A percentile compares a stretch with the other conserved stretches of the same genome.
Evolutionary conservation across 2,888 invertebrate species (phyloP).

Genomic region (Pachydiplax longipennis): DNA sequence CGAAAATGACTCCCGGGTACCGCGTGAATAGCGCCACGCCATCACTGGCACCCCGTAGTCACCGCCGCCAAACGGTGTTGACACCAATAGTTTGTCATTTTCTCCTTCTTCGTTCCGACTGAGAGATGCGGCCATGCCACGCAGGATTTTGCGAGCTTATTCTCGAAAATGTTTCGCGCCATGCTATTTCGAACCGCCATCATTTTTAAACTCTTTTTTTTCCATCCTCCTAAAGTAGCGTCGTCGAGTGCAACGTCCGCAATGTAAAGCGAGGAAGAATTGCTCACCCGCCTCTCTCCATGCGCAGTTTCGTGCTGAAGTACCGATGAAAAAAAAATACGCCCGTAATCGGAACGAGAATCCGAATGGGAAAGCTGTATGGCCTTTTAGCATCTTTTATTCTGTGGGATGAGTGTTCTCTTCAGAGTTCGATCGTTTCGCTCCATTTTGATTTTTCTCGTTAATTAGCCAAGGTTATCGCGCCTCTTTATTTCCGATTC

Average conservation of each 20-base stretch:
- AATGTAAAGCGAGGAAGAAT: neutral
- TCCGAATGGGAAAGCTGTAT: too few relatives aligned
- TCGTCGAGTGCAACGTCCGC: neutral
- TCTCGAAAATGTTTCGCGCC: neutral
- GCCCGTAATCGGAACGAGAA: too few relatives aligned
- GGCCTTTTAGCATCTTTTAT: too few relatives aligned
- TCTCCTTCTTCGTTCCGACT: neutral
- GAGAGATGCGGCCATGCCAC: neutral
- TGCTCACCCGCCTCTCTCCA: neutral
- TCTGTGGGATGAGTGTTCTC: too few relatives aligned
- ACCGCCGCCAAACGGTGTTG: neutral
- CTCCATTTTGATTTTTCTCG: too few relatives aligned
- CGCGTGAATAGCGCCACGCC: constrained; percentile 15
- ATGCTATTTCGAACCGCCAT: neutral
- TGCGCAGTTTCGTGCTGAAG: neutral
- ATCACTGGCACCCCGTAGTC: neutral
- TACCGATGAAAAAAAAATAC: neutral
- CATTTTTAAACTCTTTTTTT: neutral
- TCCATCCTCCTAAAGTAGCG: neutral
- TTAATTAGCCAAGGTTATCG: too few relatives aligned
- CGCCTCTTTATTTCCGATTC: too few relatives aligned
- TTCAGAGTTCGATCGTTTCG: too few relatives aligned
- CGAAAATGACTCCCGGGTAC: constrained; percentile 23
- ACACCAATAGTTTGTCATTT: constrained; percentile 9
- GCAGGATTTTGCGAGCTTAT: neutral